These are phyloP conservation scores for Dasysyrphus albostriatus DNA, from an alignment of 2,888 invertebrate genomes.

Conservation along the genomic window DNA sequence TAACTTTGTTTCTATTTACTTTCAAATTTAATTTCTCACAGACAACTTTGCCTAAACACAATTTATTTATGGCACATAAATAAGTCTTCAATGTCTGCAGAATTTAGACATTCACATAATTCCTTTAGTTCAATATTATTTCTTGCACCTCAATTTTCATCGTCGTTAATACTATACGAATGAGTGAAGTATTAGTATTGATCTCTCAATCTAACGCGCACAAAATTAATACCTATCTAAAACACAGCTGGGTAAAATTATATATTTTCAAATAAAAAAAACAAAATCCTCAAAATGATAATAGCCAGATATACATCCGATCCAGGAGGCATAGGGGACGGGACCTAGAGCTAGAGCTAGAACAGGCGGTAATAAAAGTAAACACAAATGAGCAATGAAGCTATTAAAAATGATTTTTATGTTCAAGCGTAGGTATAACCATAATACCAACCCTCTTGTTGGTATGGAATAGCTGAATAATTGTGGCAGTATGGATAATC, in stretches of 20 bases:
- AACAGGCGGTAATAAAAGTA: slow-evolving; percentile 24
- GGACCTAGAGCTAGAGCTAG: background rate
- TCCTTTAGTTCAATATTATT: background rate
- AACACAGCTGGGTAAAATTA: background rate
- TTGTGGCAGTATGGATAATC: background rate
- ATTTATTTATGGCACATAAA: background rate
- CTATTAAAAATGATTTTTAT: slow-evolving; percentile 43
- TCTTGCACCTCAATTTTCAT: background rate
- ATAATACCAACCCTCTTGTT: slow-evolving; percentile 2
- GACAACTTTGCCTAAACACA: background rate
- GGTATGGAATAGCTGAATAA: background rate
- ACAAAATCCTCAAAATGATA: background rate
- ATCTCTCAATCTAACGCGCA: background rate
- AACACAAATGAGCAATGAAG: slow-evolving; percentile 50
- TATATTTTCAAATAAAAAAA: background rate
- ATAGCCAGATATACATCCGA: background rate
- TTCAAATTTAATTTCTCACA: background rate
- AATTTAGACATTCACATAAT: background rate
- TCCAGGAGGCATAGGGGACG: background rate
- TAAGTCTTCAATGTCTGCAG: background rate
- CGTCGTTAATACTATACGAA: background rate
- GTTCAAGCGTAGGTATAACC: slow-evolving; percentile 5
- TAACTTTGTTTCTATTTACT: background rate
- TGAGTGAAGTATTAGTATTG: background rate
- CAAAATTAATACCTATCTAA: background rate